Conservation (phyloP, 1,140 invertebrate genomes). For the Drosophila nannoptera region DNA sequence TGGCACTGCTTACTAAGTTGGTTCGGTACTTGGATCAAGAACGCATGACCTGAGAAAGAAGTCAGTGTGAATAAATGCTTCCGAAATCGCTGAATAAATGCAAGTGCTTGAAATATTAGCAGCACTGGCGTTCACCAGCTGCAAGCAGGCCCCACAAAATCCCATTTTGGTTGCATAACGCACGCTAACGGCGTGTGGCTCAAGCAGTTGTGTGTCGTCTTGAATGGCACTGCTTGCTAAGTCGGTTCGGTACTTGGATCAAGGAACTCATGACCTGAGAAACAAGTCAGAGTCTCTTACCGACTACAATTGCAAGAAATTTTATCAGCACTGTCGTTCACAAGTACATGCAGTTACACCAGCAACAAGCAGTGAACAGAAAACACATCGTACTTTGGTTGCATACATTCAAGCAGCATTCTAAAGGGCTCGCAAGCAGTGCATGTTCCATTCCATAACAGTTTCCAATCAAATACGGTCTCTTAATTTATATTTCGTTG, state of each 20-base stretch:
- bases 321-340: too few species aligned
- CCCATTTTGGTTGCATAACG: constrained; percentile 6
- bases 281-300: too few species aligned
- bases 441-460: not conserved
- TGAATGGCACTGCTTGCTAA: too few species aligned
- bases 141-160: not conserved
- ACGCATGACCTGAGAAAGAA: constrained; percentile 49
- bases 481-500: not conserved
- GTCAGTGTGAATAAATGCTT: not conserved
- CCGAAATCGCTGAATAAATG: not conserved
- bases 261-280: too few species aligned
- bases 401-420: not conserved
- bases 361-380: not conserved
- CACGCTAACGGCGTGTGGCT: too few species aligned
- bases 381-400: not conserved
- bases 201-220: too few species aligned
- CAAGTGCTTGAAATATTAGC: not conserved
- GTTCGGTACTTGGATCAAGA: constrained; percentile 80
- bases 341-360: not conserved
- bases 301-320: too few species aligned
- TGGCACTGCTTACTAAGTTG: too few species aligned
- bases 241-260: too few species aligned
- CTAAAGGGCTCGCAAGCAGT: not conserved
- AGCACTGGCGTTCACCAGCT: not conserved
- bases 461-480: not conserved